Base-by-base conservation (phyloP, 2,888 invertebrate genomes). In the Idaea biselata region DNA sequence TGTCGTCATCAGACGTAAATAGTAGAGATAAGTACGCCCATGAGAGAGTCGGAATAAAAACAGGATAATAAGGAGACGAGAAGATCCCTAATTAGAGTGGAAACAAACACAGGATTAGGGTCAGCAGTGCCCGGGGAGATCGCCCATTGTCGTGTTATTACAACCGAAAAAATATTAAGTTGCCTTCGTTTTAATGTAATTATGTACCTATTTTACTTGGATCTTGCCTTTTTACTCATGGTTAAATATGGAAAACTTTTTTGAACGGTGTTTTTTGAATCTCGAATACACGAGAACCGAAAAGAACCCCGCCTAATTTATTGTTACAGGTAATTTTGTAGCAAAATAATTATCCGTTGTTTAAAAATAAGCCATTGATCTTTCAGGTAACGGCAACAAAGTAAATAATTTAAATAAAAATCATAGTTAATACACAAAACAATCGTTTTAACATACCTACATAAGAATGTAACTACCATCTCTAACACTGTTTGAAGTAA, bases 41-140 rank as follows among this genome's bases (percentile, higher is more conserved):
- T 59, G 75, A 75, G 77, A 70, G 68, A 69, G 60, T 66, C 66
- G 58, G 69, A 79, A 83, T 82, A 82, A 84, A 85, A 85, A 85
- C 80, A 79, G 73, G 77, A 80, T 78, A 82, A 81, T 78, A 82
- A 81, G 75, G 73, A 80, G 78, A 75, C 76, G 78, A 80, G 80
- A 78, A 79, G 77, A 69, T 77, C 65, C 75, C 80, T 87, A 87
- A 89, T 88, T 88, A 88, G 81, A 86, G 78, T 81, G 83, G 79
- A 81, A 86, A 84, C 86, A 87, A 88, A 83, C 83, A 76, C 72
- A 72, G 77, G 77, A 84, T 86, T 83, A 84, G 80, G 86, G 84
- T 82, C 86, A 80, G 78, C 80, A 76, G 67, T 67, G 78, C 78
- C 73, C 60, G 67, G 74, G 78, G 81, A 75, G 67, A 70, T 74